Evolutionary conservation across 2,888 invertebrate genomes (phyloP).

Genomic region (Apamea monoglypha): DNA sequence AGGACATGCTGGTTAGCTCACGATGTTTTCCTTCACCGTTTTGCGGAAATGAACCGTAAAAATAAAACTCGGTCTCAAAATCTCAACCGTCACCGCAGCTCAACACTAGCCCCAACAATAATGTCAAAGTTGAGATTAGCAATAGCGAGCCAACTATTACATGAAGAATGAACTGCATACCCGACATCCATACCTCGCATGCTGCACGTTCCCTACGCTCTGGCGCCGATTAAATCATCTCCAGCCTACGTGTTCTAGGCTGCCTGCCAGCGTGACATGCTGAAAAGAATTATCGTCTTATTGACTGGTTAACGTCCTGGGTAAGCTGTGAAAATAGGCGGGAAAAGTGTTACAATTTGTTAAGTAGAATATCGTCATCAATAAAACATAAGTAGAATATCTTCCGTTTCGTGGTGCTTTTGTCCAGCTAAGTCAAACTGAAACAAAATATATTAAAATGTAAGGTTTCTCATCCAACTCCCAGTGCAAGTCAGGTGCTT

Average conservation of each 20-base stretch:
- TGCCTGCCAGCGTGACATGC: constrained; percentile 45
- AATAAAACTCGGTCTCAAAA: too few relatives aligned
- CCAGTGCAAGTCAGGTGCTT: not conserved
- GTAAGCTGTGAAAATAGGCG: constrained; percentile 10
- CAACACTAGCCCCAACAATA: constrained; percentile 18
- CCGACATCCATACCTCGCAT: constrained; percentile 56
- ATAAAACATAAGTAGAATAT: too few relatives aligned
- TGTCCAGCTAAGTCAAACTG: not conserved
- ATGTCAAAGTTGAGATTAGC: constrained; percentile 64
- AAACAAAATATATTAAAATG: not conserved
- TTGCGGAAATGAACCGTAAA: too few relatives aligned
- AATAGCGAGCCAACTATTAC: constrained; percentile 58
- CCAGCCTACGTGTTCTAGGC: constrained; percentile 37
- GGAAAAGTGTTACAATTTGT: not conserved
- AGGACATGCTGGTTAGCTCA: too few relatives aligned
- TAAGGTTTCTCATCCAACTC: not conserved
- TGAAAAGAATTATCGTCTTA: constrained; percentile 55
- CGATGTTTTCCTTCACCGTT: too few relatives aligned
- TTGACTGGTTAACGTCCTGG: constrained; percentile 38
- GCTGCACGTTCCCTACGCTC: constrained; percentile 21
- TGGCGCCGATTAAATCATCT: constrained; percentile 62
- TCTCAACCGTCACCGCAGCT: not conserved
- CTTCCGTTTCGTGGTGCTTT: not conserved
- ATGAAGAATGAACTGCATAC: constrained; percentile 52
- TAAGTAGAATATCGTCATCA: too few relatives aligned